Base-by-base conservation (phyloP, 2,888 invertebrate genomes). In the Andrena marginata region DNA sequence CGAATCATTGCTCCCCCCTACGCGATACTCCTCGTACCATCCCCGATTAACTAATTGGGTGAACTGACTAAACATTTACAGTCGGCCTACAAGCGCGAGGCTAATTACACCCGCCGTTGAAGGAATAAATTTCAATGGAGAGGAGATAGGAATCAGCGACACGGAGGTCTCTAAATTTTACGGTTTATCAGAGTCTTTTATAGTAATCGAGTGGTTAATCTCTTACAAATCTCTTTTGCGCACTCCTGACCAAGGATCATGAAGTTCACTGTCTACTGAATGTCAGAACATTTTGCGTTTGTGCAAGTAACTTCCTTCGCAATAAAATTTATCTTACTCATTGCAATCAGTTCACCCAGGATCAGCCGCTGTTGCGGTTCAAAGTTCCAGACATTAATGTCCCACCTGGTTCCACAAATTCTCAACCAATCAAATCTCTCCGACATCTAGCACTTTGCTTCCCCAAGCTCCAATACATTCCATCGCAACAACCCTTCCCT, bases 31-130 rank as follows among this genome's bases (percentile, higher is more conserved):
- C 64, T 20, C 20, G 20, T 5, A 13, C 51, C 64, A 54, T 35
- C 26, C 8, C 2, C 63, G 33, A 73, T 73, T 73, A 73, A 73
- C 72, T 73, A 73, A 73, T 73, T 73, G 35, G 35, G 29, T 20
- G 63, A 63, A 20, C 4, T 42, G 42, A 29, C n/a, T 59, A 42
- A 20, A 35, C 29, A 60, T 59, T 60, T 29, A 42, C 42, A 26
- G 42, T 70, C 42, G 42, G 13, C n/a, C 6, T 20, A 31, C 59
- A 16, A 31, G 31, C 62, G 16, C 3, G 16, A 0, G 16, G 63
- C 63, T 72, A 63, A 72, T 72, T 72, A 33, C 60, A 16, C 29
- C 33, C 20, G n/a, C 13, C 42, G 42, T 26, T 6, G 0, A 16
- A 4, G 20, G 29, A 48, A 60, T 48, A 70, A 29, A 10, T n/a